These are phyloP conservation scores for Nannoperca australis DNA, from an alignment of 2,797 vertebrate species.

Conservation along the genomic window DNA sequence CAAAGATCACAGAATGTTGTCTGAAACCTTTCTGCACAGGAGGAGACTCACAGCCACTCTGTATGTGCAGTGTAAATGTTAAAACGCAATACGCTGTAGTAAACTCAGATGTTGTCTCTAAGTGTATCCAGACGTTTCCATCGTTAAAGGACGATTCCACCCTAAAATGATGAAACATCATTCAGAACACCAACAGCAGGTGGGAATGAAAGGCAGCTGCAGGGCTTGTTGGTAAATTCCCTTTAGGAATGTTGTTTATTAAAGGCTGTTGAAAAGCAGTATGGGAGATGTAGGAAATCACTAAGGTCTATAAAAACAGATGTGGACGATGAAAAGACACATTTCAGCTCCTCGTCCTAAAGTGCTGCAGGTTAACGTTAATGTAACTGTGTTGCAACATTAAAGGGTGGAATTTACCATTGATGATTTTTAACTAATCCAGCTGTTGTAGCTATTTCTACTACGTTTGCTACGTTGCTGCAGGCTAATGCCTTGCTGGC, in stretches of 20 bases:
- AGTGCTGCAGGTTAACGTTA: not conserved
- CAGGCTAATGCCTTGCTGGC: conserved; percentile 6
- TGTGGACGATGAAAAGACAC: not conserved
- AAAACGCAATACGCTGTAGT: not conserved
- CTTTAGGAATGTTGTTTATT: not conserved
- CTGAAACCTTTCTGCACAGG: not conserved
- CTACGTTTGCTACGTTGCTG: conserved; percentile 8
- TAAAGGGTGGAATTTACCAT: conserved; percentile 24
- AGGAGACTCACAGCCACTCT: conserved; percentile 3
- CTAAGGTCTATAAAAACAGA: not conserved
- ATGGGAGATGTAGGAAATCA: not conserved
- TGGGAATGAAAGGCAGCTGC: not conserved
- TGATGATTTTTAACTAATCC: not conserved
- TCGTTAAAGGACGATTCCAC: conserved; percentile 31
- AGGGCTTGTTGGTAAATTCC: not conserved
- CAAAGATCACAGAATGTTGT: conserved; percentile 26
- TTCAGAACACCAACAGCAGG: not conserved
- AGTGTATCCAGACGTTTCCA: conserved; percentile 1
- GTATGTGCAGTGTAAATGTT: conserved; percentile 15
- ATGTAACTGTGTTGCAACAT: not conserved
- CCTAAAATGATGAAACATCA: not conserved
- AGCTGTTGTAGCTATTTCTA: not conserved
- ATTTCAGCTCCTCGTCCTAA: not conserved
- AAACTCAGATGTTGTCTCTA: conserved; percentile 9
- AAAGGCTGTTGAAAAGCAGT: not conserved